phyloP scores from a whole-genome alignment of 2,888 invertebrate genomes.

The Hemicrepidius hirtus region DNA sequence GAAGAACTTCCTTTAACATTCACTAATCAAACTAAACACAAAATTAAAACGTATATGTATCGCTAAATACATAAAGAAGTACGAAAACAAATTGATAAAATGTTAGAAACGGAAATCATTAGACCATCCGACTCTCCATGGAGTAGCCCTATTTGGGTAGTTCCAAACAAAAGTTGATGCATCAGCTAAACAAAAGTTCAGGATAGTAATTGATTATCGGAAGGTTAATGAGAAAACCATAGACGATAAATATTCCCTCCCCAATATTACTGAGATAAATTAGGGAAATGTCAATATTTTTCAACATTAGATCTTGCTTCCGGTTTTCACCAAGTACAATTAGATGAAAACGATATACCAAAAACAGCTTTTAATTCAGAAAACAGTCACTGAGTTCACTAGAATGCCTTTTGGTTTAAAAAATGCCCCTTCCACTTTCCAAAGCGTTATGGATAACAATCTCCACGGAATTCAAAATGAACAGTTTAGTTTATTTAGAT shows the following conservation, averaged over 20 bases:
- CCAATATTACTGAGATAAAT: conserved; percentile 49
- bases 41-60: no score
- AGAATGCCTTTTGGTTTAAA: conserved; percentile 57
- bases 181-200: no score
- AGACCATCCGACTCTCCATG: no score
- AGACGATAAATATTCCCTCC: conserved; percentile 45
- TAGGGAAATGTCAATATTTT: conserved; percentile 53
- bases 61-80: no score
- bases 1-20: no score
- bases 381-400: conserved; percentile 52
- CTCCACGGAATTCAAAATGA: conserved; percentile 52
- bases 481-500: conserved; percentile 57
- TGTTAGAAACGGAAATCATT: no score
- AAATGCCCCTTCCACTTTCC: conserved; percentile 61
- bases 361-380: conserved; percentile 60
- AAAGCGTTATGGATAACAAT: conserved; percentile 58
- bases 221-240: conserved; percentile 42
- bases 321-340: conserved; percentile 60
- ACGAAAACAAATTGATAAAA: no score
- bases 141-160: no score
- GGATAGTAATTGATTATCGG: conserved; percentile 40
- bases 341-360: conserved; percentile 38
- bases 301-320: conserved; percentile 53
- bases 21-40: no score
- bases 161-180: no score